A percentile compares a stretch with the other conserved stretches of the same genome.
These are phyloP conservation scores for Halocaridina rubra DNA, from an alignment of 2,888 invertebrate species.

Conservation along the genomic window DNA sequence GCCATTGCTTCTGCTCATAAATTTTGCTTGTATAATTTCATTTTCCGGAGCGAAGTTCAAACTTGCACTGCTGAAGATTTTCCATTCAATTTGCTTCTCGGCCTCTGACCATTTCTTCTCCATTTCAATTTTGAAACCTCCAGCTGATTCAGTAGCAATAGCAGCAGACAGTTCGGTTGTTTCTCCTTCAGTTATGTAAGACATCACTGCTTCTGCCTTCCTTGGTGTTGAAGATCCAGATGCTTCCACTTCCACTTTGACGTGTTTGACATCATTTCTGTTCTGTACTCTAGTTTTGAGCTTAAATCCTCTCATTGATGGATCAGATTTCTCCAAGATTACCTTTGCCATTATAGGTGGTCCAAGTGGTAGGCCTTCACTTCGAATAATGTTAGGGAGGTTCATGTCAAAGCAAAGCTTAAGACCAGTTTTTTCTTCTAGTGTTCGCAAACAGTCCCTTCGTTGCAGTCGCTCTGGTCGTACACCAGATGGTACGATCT, in stretches of 20 bases:
- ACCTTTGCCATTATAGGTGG: background rate
- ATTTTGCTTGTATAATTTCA: background rate
- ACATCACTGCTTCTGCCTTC: background rate
- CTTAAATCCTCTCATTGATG: constrained; percentile 23
- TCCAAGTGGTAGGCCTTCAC: constrained; percentile 6
- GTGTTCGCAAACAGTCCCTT: background rate
- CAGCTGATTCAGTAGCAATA: background rate
- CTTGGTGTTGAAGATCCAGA: background rate
- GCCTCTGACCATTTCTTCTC: background rate
- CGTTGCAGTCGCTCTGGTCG: background rate
- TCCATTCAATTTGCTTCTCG: background rate
- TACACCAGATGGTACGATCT: background rate
- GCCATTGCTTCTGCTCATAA: background rate
- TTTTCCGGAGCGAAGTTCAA: background rate
- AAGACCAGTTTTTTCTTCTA: constrained; percentile 22
- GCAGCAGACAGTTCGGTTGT: background rate
- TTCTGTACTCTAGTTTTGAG: background rate
- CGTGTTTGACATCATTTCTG: background rate
- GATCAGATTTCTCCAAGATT: constrained; percentile 17
- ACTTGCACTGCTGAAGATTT: background rate
- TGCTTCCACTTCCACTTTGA: background rate
- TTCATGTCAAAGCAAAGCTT: constrained; percentile 33
- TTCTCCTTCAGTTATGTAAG: background rate
- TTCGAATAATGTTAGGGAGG: constrained; percentile 15
- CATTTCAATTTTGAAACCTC: background rate